Conservation (phyloP, 2,113 vertebrate species). For the Riparia riparia region DNA sequence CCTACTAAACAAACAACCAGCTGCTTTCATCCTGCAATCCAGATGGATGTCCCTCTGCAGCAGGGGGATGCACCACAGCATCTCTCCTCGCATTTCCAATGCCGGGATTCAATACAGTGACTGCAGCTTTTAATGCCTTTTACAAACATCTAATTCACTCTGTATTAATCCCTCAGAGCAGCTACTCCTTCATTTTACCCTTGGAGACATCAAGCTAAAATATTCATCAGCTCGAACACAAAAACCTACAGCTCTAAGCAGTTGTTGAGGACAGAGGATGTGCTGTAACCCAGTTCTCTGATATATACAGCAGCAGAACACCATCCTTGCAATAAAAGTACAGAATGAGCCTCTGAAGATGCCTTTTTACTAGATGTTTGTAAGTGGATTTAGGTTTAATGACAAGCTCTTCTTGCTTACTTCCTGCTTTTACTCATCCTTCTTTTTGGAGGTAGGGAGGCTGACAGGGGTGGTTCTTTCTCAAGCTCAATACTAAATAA, state of each 20-base stretch:
- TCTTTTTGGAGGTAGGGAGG: background rate
- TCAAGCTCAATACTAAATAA: background rate
- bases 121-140: background rate
- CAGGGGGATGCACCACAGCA: background rate
- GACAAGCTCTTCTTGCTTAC: background rate
- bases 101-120: rapidly evolving
- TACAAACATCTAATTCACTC: background rate
- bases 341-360: conserved; percentile 18
- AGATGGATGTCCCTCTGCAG: background rate
- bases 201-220: background rate
- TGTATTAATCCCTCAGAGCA: background rate
- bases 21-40: background rate
- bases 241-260: background rate
- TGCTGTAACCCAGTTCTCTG: background rate
- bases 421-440: background rate
- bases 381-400: background rate
- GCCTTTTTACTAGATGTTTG: background rate
- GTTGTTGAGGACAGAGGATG: background rate
- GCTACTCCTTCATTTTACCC: background rate
- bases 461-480: background rate
- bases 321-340: background rate
- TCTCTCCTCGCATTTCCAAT: background rate
- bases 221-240: background rate
- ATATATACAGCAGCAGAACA: background rate
- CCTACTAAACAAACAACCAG: background rate